These are phyloP conservation scores for Sarcophaga carnaria DNA, from an alignment of 2,888 invertebrate species.

Conservation along the genomic window DNA sequence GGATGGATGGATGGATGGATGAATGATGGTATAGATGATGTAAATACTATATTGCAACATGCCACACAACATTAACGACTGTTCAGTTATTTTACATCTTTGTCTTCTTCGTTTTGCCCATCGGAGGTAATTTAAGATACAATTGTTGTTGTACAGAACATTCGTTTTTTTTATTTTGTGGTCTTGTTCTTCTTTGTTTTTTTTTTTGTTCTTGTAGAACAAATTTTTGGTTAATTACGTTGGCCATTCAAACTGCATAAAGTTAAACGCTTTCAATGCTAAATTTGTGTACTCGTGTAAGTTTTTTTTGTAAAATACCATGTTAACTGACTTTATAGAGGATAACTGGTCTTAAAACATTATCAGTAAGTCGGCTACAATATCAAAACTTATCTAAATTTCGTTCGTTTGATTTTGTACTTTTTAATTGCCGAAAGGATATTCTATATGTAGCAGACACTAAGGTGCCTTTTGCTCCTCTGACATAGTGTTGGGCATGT, in stretches of 20 bases:
- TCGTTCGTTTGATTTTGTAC: too few species aligned
- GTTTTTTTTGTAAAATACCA: too few species aligned
- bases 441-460: too few species aligned
- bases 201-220: background rate
- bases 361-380: too few species aligned
- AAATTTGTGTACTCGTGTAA: too few species aligned
- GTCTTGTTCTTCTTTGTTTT: background rate
- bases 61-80: slow-evolving; percentile 53
- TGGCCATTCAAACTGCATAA: background rate
- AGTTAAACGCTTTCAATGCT: background rate
- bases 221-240: background rate
- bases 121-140: slow-evolving; percentile 30
- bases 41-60: slow-evolving; percentile 38
- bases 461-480: too few species aligned
- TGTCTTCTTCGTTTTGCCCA: slow-evolving; percentile 12
- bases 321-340: too few species aligned
- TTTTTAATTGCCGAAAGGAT: too few species aligned
- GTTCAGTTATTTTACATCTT: slow-evolving; percentile 1
- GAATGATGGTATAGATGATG: slow-evolving; percentile 1
- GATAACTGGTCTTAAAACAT: too few species aligned
- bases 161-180: background rate
- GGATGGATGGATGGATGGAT: too few species aligned
- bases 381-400: too few species aligned
- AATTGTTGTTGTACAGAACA: slow-evolving; percentile 10
- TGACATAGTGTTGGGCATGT: too few species aligned